Conservation (phyloP, 2,888 invertebrate species). For the Xestia rhomboidea region DNA sequence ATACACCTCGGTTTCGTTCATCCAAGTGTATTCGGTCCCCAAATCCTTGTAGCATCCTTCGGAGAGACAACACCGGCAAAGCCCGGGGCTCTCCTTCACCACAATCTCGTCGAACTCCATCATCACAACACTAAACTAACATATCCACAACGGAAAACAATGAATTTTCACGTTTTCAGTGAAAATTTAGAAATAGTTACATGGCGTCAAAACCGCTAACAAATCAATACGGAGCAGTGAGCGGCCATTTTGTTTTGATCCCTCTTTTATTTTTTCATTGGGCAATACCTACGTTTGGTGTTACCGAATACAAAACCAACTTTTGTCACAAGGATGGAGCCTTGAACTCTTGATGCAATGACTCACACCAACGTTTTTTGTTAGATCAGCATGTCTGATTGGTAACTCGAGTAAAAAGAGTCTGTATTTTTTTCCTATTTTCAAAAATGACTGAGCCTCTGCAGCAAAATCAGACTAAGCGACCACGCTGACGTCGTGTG, state of each 20-base stretch:
- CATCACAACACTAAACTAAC: constrained; percentile 66
- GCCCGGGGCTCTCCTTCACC: constrained; percentile 86
- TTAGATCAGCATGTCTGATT: too few species aligned
- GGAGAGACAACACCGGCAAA: constrained; percentile 88
- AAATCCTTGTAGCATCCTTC: constrained; percentile 88
- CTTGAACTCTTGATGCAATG: too few species aligned
- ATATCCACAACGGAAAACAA: constrained; percentile 39
- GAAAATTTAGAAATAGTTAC: constrained; percentile 22
- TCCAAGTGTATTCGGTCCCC: constrained; percentile 85
- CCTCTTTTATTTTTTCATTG: constrained; percentile 18
- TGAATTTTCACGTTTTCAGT: constrained; percentile 38
- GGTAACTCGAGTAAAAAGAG: too few species aligned
- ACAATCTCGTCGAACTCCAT: constrained; percentile 87
- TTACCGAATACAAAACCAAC: neutral
- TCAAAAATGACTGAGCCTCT: too few species aligned
- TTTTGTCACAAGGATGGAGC: neutral
- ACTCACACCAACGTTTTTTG: too few species aligned
- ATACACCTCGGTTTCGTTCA: constrained; percentile 87
- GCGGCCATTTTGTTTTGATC: constrained; percentile 59
- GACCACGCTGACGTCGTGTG: too few species aligned
- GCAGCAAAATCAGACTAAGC: too few species aligned
- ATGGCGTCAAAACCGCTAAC: constrained; percentile 33
- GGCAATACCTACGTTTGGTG: constrained; percentile 1
- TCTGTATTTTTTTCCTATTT: too few species aligned
- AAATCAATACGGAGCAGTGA: constrained; percentile 38